These are phyloP conservation scores for Cinclus mexicanus DNA, from an alignment of 2,113 vertebrate genomes.

Conservation along the genomic window DNA sequence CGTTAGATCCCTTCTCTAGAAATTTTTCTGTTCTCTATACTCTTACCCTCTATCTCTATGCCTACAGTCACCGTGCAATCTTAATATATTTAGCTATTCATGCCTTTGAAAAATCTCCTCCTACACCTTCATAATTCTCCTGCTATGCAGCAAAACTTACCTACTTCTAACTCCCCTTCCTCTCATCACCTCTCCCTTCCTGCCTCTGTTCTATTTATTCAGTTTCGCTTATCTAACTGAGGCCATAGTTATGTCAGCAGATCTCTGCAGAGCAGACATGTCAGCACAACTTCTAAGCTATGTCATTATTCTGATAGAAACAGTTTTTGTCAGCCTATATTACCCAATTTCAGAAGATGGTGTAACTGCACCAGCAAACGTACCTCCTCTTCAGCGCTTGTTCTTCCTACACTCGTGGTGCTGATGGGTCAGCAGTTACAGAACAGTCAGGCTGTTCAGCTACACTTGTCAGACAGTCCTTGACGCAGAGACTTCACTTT, in stretches of 20 bases:
- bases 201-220: background rate
- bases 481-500: background rate
- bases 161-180: background rate
- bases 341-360: background rate
- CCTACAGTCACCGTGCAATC: background rate
- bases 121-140: background rate
- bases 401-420: background rate
- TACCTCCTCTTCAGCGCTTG: background rate
- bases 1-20: background rate
- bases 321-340: background rate
- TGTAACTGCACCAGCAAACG: background rate
- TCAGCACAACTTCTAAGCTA: background rate
- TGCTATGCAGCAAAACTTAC: background rate
- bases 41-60: background rate
- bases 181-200: background rate
- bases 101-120: constrained; percentile 13
- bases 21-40: background rate
- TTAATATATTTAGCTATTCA: background rate
- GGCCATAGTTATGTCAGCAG: background rate
- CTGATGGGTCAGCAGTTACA: background rate
- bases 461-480: background rate
- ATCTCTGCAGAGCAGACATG: background rate
- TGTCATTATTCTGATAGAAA: background rate
- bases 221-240: background rate
- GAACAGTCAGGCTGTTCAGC: background rate